phyloP scores from a whole-genome alignment of 2,797 vertebrate species.

The Ptychadena robeensis region DNA sequence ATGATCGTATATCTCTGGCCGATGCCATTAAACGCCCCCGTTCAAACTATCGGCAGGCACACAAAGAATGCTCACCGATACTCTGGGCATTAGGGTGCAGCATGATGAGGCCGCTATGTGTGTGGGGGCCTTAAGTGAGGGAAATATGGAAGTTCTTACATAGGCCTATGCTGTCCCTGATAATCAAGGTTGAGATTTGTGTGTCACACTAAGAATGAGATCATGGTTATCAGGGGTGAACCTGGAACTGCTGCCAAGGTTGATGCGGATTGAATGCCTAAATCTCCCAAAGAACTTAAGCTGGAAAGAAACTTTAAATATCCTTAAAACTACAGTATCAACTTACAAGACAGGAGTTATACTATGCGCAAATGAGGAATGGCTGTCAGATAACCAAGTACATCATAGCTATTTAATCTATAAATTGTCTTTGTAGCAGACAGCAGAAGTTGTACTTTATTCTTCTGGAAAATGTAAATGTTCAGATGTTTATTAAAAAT shows the following conservation, averaged over 20 bases:
- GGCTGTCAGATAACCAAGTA: conserved; percentile 11
- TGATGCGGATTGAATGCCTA: conserved; percentile 1
- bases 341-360: conserved; percentile 24
- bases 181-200: conserved; percentile 38
- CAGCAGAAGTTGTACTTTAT: background rate
- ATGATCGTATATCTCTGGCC: too few species aligned
- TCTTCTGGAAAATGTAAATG: background rate
- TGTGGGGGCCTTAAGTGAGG: background rate
- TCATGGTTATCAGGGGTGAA: conserved; percentile 29
- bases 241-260: conserved; percentile 19
- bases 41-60: too few species aligned
- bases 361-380: conserved; percentile 5
- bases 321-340: conserved; percentile 33
- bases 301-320: conserved; percentile 16
- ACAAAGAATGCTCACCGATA: too few species aligned
- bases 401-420: background rate
- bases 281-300: conserved; percentile 44
- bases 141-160: background rate
- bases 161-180: conserved; percentile 13
- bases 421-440: conserved; percentile 5
- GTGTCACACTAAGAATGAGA: conserved; percentile 18
- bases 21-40: too few species aligned
- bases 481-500: background rate
- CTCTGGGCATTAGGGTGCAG: too few species aligned
- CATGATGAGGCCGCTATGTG: too few species aligned